A percentile compares a stretch with the other conserved stretches of the same genome.
phyloP scores from a whole-genome alignment of 2,888 invertebrate species.

The Leptodirus hochenwartii region DNA sequence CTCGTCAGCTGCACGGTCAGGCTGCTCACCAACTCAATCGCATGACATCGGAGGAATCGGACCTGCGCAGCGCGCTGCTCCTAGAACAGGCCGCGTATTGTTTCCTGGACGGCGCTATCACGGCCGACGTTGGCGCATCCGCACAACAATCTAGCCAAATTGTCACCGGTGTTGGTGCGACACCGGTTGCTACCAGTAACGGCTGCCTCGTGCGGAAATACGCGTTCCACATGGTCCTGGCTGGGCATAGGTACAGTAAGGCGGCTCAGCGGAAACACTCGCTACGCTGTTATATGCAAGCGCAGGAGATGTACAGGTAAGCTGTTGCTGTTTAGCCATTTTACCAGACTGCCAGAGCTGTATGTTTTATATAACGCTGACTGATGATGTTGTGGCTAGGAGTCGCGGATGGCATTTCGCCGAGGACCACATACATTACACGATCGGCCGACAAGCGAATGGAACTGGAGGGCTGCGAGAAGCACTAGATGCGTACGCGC shows the following conservation, averaged over 20 bases:
- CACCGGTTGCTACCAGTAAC: conserved; percentile 32
- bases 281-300: conserved; percentile 79
- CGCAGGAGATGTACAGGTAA: conserved; percentile 60
- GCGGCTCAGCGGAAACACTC: conserved; percentile 86
- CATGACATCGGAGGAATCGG: conserved; percentile 96
- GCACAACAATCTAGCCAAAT: no score
- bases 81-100: conserved; percentile 92
- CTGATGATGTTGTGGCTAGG: no score
- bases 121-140: no score
- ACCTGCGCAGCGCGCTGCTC: conserved; percentile 80
- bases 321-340: no score
- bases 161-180: no score
- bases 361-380: conserved; percentile 3
- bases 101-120: conserved; percentile 55
- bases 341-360: neutral
- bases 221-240: conserved; percentile 90
- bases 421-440: conserved; percentile 90
- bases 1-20: conserved; percentile 62
- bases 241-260: conserved; percentile 89
- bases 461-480: conserved; percentile 54
- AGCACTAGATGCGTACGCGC: conserved; percentile 58
- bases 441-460: conserved; percentile 78
- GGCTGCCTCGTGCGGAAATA: conserved; percentile 76
- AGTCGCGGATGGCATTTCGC: conserved; percentile 78
- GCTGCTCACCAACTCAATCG: conserved; percentile 90